These are phyloP conservation scores for Meloidogyne exigua DNA, from an alignment of 1,140 invertebrate genomes.

Conservation along the genomic window DNA sequence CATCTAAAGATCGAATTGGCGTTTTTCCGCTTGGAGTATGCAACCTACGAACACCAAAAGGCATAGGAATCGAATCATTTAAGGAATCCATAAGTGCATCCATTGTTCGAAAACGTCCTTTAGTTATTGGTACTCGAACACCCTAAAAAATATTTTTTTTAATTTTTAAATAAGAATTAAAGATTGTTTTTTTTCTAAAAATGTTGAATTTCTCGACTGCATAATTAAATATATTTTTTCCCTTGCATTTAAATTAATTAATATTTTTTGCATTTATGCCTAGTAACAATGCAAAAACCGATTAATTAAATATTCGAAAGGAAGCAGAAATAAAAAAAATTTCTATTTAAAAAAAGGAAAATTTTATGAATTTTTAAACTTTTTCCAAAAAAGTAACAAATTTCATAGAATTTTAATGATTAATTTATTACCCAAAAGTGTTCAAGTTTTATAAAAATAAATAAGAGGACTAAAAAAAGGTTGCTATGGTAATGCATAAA, in stretches of 20 bases:
- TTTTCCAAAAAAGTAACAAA: neutral
- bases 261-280: constrained; percentile 3
- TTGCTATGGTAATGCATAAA: neutral
- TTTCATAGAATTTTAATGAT: neutral
- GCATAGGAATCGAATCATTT: constrained; percentile 54
- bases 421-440: neutral
- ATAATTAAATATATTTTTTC: neutral
- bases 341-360: too few species aligned
- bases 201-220: too few species aligned
- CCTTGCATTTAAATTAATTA: too few species aligned
- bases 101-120: constrained; percentile 60
- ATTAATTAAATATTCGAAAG: neutral
- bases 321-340: too few species aligned
- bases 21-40: constrained; percentile 58
- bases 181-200: too few species aligned
- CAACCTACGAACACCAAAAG: constrained; percentile 57
- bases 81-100: constrained; percentile 57
- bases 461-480: neutral
- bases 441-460: neutral
- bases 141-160: constrained; percentile 46
- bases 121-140: constrained; percentile 59
- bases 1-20: constrained; percentile 46
- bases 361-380: too few species aligned
- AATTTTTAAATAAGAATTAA: too few species aligned
- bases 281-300: constrained; percentile 3